Conservation (phyloP, 2,797 vertebrate genomes). For the Coregonus ussuriensis region DNA sequence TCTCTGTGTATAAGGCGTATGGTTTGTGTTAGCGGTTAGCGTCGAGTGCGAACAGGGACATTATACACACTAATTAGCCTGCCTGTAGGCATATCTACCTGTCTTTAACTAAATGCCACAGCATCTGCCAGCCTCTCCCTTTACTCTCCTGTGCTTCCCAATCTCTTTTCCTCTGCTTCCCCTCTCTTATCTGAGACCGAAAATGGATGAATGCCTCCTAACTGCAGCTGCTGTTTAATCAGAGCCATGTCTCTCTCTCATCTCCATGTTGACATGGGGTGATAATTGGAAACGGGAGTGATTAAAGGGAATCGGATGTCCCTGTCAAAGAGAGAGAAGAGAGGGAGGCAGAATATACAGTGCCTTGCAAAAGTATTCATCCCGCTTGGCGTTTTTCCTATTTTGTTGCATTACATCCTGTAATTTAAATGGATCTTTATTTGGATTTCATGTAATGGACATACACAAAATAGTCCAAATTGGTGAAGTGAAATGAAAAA, state of each 20-base stretch:
- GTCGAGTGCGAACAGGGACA: constrained; percentile 7
- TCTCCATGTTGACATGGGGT: background rate
- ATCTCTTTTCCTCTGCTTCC: background rate
- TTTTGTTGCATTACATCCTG: too few relatives aligned
- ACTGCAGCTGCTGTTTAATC: background rate
- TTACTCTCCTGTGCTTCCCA: background rate
- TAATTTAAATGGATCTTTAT: too few relatives aligned
- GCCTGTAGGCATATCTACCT: constrained; percentile 18
- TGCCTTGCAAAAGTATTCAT: too few relatives aligned
- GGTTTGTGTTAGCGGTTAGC: constrained; percentile 27
- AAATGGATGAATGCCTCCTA: constrained; percentile 14
- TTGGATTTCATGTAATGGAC: too few relatives aligned
- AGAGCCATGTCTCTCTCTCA: background rate
- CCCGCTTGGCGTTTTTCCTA: too few relatives aligned
- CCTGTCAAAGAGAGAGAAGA: background rate
- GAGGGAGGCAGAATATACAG: background rate
- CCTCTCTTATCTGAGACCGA: constrained; percentile 23
- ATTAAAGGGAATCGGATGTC: constrained; percentile 5
- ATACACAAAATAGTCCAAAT: too few relatives aligned
- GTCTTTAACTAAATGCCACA: constrained; percentile 13
- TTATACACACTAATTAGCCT: constrained; percentile 21
- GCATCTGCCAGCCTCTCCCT: background rate
- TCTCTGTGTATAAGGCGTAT: constrained; percentile 2
- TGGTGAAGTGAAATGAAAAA: too few relatives aligned
- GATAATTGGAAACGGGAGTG: constrained; percentile 5